Base-by-base conservation (phyloP, 2,888 invertebrate genomes). In the Rotaria macrura region DNA sequence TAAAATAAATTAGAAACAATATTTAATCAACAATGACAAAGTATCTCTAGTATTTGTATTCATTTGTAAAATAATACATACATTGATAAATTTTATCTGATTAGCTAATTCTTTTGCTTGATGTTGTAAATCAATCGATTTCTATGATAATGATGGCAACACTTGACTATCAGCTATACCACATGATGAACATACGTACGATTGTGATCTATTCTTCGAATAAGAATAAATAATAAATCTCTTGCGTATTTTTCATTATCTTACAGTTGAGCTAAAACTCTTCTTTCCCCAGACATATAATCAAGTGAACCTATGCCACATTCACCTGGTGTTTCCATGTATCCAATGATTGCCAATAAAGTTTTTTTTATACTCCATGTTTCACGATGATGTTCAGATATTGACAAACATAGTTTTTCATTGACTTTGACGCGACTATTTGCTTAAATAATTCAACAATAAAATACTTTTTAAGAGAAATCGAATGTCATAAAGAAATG, bases 331-430 rank as follows among this genome's bases (percentile, higher is more conserved):
- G 95, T 94, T 0, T 96, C 96, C 95, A 97, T 95, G 90, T 96
- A 97, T 3, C 96, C 91, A 89, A 96, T 96, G 87, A 97, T 92
- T 29, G 96, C 96, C 87, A 97, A 91, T 86, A 97, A 92, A 23
- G 96, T 96, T 85, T 96, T 97, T 87, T 96, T 93, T 88, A 97
- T 92, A 92, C 88, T 96, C 97, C 97, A 97, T 5, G 95, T 96
- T 47, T 97, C 97, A n/a, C 96, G 96, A 91, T 97, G 97, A 91
- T 96, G 94, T 10, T 95, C 96, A 87, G 96, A 96, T 89, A 97
- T 97, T 87, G 95, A 96, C 88, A 97, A 92, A 90, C 97, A 97
- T 89, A 97, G 96, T 91, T 97, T 97, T 91, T 95, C 96, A 90
- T 95, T 95, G 17, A 93, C 93, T 92, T 96, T 96, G 92, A 97